These are phyloP conservation scores for Nemotelus pantherinus DNA, from an alignment of 2,888 invertebrate genomes.

Conservation along the genomic window DNA sequence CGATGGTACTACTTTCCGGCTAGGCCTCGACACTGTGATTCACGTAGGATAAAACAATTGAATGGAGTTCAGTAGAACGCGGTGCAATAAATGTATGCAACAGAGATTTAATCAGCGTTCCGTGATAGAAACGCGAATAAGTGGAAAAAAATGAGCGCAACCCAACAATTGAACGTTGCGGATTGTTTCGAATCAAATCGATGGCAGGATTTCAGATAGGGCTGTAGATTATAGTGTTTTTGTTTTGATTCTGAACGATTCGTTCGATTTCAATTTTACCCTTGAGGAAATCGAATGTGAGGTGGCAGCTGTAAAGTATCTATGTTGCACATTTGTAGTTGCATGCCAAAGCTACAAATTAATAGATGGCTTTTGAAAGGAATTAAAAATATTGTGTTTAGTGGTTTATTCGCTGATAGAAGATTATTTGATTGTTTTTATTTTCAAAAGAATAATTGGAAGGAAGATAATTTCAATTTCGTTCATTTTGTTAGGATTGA, in stretches of 20 bases:
- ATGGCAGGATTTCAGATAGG: slow-evolving; percentile 30
- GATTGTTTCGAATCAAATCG: slow-evolving; percentile 17
- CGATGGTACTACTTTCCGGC: background rate
- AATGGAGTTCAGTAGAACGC: slow-evolving; percentile 15
- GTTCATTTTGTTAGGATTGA: too few species aligned
- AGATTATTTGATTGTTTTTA: too few species aligned
- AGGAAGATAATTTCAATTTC: too few species aligned
- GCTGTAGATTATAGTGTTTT: slow-evolving; percentile 21
- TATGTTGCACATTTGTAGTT: background rate
- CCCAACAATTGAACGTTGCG: slow-evolving; percentile 20
- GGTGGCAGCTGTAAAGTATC: background rate
- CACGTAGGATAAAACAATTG: slow-evolving; percentile 5
- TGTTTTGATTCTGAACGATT: background rate
- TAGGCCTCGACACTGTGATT: background rate
- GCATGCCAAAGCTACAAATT: background rate
- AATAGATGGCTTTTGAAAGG: background rate
- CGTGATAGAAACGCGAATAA: background rate
- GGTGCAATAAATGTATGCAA: slow-evolving; percentile 32
- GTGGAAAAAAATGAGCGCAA: background rate
- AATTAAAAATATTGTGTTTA: background rate
- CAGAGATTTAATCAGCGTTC: slow-evolving; percentile 22
- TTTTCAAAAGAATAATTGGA: too few species aligned
- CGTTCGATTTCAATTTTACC: background rate
- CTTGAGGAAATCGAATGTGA: background rate
- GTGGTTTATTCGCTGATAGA: background rate